phyloP scores from a whole-genome alignment of 2,113 vertebrate species.

The Capricornis sumatraensis region DNA sequence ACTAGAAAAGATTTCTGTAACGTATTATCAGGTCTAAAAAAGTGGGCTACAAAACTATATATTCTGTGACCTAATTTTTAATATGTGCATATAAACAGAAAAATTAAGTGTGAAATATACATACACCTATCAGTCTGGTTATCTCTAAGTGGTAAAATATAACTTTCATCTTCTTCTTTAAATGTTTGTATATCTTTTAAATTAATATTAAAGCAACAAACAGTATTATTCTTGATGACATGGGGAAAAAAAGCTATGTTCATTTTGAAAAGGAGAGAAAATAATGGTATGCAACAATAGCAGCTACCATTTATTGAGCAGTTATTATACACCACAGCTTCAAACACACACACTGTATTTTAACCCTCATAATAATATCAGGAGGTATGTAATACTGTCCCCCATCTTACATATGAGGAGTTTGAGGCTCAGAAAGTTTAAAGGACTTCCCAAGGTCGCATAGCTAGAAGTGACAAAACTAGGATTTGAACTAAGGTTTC shows the following conservation, averaged over 20 bases:
- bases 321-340: neutral
- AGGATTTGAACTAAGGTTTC: neutral
- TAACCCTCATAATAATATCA: neutral
- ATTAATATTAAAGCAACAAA: constrained; percentile 30
- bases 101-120: neutral
- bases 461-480: neutral
- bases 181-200: neutral
- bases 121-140: neutral
- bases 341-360: constrained; percentile 2
- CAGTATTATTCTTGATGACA: neutral
- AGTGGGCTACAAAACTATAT: neutral
- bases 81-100: neutral
- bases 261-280: constrained; percentile 17
- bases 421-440: constrained; percentile 7
- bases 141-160: neutral
- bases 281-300: neutral
- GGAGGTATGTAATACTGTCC: neutral
- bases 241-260: neutral
- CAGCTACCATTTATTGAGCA: constrained; percentile 7
- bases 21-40: neutral
- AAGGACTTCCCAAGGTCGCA: neutral
- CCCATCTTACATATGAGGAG: neutral
- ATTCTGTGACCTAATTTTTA: neutral
- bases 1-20: constrained; percentile 12
- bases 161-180: constrained; percentile 9